These are phyloP conservation scores for Gobio gobio DNA, from an alignment of 2,113 vertebrate species.

Conservation along the genomic window DNA sequence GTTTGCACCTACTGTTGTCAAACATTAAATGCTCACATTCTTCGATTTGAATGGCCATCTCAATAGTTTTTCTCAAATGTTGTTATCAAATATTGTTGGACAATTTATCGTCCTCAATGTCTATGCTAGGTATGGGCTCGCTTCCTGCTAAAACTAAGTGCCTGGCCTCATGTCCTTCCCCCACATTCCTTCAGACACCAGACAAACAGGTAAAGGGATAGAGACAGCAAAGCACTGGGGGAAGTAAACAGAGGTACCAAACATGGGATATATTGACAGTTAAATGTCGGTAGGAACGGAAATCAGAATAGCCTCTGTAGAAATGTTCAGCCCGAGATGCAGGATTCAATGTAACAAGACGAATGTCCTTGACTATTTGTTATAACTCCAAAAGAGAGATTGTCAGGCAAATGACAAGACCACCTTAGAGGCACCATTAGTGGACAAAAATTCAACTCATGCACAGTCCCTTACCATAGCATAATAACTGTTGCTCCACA, in stretches of 20 bases:
- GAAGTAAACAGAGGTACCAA: background rate
- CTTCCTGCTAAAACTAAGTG: background rate
- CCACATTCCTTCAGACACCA: background rate
- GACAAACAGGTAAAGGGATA: background rate
- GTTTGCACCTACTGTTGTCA: no score
- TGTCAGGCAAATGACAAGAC: slow-evolving; percentile 27
- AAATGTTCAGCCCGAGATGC: slow-evolving; percentile 3
- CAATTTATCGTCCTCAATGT: no score
- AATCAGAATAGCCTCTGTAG: slow-evolving; percentile 33
- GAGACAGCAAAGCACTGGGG: slow-evolving; percentile 16
- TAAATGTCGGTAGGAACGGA: slow-evolving; percentile 31
- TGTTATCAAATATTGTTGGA: no score
- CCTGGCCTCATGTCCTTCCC: background rate
- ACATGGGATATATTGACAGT: slow-evolving; percentile 30
- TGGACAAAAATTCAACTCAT: background rate
- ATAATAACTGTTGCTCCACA: slow-evolving; percentile 4
- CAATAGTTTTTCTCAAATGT: no score
- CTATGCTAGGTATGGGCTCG: no score
- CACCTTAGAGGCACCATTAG: slow-evolving; percentile 4
- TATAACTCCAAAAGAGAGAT: background rate
- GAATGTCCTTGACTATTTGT: slow-evolving; percentile 10
- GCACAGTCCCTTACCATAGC: background rate
- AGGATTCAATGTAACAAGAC: background rate
- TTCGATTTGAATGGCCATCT: no score
- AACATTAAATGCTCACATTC: no score